Percentiles rank a stretch among this genome's conserved stretches.
Evolutionary conservation across 2,113 vertebrate genomes (phyloP).

Genomic region (Chlorocebus sabaeus): DNA sequence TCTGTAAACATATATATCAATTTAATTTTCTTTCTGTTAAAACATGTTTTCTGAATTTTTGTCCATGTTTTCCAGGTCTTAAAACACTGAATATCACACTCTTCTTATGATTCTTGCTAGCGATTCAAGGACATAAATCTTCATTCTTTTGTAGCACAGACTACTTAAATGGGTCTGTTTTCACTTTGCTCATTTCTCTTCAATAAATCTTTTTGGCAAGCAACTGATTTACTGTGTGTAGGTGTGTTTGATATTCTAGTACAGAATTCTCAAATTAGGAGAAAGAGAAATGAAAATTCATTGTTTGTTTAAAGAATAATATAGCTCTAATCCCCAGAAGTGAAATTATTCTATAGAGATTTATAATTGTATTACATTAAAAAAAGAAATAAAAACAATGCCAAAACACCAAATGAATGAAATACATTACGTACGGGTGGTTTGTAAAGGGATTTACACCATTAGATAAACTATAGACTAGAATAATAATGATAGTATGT

Average conservation of each 20-base stretch:
- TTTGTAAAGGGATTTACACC: not conserved
- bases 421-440: not conserved
- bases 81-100: not conserved
- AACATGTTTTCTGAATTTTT: constrained; percentile 48
- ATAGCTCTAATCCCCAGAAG: not conserved
- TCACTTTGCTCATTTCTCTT: constrained; percentile 42
- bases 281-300: not conserved
- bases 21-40: constrained; percentile 33
- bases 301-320: constrained; percentile 25
- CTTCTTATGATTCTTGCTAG: constrained; percentile 32
- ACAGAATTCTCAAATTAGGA: not conserved
- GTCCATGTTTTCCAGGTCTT: constrained; percentile 66
- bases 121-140: constrained; percentile 18
- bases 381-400: not conserved
- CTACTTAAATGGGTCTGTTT: constrained; percentile 42
- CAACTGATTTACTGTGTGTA: constrained; percentile 29
- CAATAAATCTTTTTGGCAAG: constrained; percentile 66
- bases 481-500: not conserved
- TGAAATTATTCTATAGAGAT: not conserved
- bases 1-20: not conserved
- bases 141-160: constrained; percentile 39
- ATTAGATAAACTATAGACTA: not conserved
- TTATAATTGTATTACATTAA: not conserved
- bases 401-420: not conserved
- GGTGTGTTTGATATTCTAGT: constrained; percentile 7